Evolutionary conservation across 2,888 invertebrate species (phyloP), one percentile per base, ranked within the genome.

Genomic region (Balanococcus diminutus): DNA sequence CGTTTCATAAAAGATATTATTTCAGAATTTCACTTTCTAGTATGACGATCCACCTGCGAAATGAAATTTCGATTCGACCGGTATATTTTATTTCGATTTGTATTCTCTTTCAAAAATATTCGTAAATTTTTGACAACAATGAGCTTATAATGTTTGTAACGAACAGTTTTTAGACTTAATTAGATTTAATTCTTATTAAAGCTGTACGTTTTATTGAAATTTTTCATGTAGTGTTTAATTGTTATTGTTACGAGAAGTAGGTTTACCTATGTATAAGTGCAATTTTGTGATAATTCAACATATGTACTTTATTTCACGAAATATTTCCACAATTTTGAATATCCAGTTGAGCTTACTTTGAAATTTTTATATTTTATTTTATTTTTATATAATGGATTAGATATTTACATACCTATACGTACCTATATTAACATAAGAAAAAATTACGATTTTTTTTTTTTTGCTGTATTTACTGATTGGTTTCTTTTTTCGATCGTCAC

Each of bases 231-330:
- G 19, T 36, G 5, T 28, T 67, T 31, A 16, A 2, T 56, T 56
- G 56, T 56, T 56, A 56, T 28, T 67, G 2, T 79, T 79, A 72
- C 32, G n/a, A n/a, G n/a, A n/a, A n/a, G n/a, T n/a, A n/a, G n/a
- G n/a, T n/a, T n/a, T 36, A 79, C 6, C 6, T 6, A 36, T 67
- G 28, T 31, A 19, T 79, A 79, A 79, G 75, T 79, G 75, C 75
- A 79, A 79, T 32, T 79, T 79, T 79, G 36, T 79, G 75, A 79
- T 79, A 79, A 79, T 36, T 79, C 36, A 79, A 79, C 36, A 19
- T 36, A 79, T 6, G 4, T n/a, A n/a, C n/a, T 36, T 32, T 75
- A 36, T 19, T 36, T 79, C 75, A 79, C 75, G 4, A 36, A 36
- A 32, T 32, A 72, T 79, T 19, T 79, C 36, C 75, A 79, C 75